phyloP scores from a whole-genome alignment of 2,797 vertebrate species.

The Dicrostonyx torquatus region DNA sequence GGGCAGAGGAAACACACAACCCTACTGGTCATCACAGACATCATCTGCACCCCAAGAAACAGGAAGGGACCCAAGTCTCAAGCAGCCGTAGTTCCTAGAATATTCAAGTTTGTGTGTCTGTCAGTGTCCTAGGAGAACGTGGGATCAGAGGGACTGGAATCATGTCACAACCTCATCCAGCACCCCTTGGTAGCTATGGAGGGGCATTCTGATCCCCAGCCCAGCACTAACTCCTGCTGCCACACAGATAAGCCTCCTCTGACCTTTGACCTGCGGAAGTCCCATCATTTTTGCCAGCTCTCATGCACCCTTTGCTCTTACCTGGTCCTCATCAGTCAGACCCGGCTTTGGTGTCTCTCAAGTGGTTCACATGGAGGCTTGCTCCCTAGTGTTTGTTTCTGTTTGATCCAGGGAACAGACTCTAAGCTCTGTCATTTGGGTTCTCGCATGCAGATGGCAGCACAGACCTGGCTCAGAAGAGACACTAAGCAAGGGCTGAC shows the following conservation, averaged over 20 bases:
- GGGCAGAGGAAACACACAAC: not conserved
- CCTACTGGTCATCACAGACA: rapidly evolving
- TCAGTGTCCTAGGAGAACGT: not conserved
- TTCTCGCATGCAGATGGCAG: too few relatives aligned
- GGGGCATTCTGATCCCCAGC: not conserved
- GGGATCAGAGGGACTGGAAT: not conserved
- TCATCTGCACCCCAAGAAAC: not conserved
- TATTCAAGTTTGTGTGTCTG: rapidly evolving
- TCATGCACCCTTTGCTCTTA: rapidly evolving
- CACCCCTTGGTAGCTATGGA: not conserved
- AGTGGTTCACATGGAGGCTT: rapidly evolving
- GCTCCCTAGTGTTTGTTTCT: not conserved
- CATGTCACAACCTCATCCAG: not conserved
- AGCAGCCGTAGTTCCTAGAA: not conserved
- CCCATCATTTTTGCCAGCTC: not conserved
- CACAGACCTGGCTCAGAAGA: not conserved
- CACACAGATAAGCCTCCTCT: not conserved
- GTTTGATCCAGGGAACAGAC: not conserved
- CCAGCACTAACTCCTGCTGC: not conserved
- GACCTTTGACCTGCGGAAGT: not conserved
- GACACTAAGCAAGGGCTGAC: not conserved
- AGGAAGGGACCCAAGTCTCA: conserved; percentile 33
- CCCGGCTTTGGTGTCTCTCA: rapidly evolving
- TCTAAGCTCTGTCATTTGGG: not conserved
- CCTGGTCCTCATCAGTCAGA: not conserved